phyloP scores from a whole-genome alignment of 64 coral and sea anemone species.

The Stichodactyla mertensii region DNA sequence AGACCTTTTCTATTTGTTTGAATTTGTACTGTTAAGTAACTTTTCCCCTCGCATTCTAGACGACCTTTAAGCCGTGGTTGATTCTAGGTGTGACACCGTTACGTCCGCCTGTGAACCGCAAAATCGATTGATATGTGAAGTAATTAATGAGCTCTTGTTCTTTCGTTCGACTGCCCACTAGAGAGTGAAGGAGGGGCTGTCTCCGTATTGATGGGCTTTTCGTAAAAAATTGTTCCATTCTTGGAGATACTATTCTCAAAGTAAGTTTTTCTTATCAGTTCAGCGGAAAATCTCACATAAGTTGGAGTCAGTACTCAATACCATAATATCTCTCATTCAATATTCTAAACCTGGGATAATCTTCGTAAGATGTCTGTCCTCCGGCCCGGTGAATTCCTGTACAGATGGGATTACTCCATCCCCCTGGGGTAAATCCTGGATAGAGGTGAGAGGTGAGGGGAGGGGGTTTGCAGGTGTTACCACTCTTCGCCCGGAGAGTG shows the following conservation, averaged over 20 bases:
- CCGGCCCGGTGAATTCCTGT: background rate
- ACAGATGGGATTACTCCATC: background rate
- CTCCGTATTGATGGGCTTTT: background rate
- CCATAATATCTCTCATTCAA: too few relatives aligned
- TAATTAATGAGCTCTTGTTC: background rate
- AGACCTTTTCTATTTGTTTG: background rate
- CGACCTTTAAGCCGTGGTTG: background rate
- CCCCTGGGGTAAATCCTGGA: too few relatives aligned
- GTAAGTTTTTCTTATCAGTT: background rate
- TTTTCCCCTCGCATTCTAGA: background rate
- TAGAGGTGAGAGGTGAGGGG: background rate
- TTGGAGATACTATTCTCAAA: background rate
- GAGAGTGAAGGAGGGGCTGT: background rate
- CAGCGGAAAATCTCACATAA: background rate
- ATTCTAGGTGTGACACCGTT: slow-evolving; percentile 6
- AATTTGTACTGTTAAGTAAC: background rate
- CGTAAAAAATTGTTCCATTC: background rate
- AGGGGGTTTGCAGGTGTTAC: too few relatives aligned
- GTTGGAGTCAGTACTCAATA: too few relatives aligned
- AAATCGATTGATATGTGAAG: slow-evolving; percentile 10
- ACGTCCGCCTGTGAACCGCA: background rate
- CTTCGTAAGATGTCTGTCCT: background rate
- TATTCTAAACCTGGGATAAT: too few relatives aligned
- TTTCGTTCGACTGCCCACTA: background rate
- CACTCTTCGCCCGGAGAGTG: too few relatives aligned